Conservation (phyloP, 2,113 vertebrate genomes). For the Pardalotus punctatus region DNA sequence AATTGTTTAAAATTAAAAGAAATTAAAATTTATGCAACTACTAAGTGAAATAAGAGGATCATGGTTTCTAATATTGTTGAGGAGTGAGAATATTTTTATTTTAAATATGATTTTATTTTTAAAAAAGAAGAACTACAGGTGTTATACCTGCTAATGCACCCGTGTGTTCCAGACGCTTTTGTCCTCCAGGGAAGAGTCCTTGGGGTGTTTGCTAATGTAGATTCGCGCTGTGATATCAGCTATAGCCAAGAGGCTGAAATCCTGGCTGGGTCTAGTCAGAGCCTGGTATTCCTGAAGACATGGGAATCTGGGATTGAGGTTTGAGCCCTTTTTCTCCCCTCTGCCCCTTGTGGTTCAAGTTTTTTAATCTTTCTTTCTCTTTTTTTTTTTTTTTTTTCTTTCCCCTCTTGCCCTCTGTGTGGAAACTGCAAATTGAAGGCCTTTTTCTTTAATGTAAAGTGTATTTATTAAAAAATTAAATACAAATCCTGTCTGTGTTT, state of each 20-base stretch:
- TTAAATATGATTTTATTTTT: constrained; percentile 65
- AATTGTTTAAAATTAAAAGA: constrained; percentile 59
- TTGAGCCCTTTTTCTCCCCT: constrained; percentile 64
- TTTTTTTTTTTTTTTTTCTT: neutral
- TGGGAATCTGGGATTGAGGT: constrained; percentile 57
- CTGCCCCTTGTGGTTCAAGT: constrained; percentile 71
- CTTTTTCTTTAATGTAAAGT: constrained; percentile 86
- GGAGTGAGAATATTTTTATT: constrained; percentile 81
- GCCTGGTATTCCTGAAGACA: constrained; percentile 48
- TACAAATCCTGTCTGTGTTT: constrained; percentile 67
- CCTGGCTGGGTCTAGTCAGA: neutral
- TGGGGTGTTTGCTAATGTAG: neutral
- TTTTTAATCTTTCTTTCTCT: constrained; percentile 32
- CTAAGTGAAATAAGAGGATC: constrained; percentile 67
- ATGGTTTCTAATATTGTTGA: constrained; percentile 74
- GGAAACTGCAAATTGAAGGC: constrained; percentile 79
- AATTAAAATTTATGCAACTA: constrained; percentile 73
- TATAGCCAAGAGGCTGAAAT: neutral
- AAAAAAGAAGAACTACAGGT: constrained; percentile 47
- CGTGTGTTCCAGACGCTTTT: constrained; percentile 14
- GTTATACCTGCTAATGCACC: constrained; percentile 32
- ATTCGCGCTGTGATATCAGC: neutral
- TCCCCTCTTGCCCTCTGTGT: constrained; percentile 59
- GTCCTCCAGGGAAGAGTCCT: neutral
- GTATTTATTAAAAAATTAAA: constrained; percentile 87